Conservation (phyloP, 2,888 invertebrate species). For the Trachelus stipa region DNA sequence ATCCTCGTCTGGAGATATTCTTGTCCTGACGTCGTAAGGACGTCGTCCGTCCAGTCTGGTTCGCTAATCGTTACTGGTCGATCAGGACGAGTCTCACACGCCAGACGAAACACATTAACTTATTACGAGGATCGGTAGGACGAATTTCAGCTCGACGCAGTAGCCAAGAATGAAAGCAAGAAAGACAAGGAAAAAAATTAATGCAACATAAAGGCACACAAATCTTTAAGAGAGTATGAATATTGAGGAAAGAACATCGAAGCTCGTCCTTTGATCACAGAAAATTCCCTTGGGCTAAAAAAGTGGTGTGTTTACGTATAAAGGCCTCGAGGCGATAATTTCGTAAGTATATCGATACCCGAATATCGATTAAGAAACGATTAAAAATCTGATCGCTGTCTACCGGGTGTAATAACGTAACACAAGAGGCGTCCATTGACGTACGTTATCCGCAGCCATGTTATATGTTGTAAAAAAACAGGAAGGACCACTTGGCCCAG, state of each 20-base stretch:
- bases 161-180: not conserved
- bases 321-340: not conserved
- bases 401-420: not conserved
- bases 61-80: not conserved
- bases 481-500: conserved; percentile 60
- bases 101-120: not conserved
- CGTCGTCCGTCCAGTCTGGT: not conserved
- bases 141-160: not conserved
- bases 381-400: not conserved
- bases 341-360: not conserved
- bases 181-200: not conserved
- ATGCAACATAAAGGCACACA: not conserved
- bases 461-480: conserved; percentile 44
- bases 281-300: not conserved
- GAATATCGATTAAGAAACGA: not conserved
- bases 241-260: not conserved
- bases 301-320: not conserved
- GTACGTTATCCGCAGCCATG: not conserved
- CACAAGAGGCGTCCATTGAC: not conserved
- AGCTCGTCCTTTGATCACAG: not conserved
- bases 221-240: not conserved
- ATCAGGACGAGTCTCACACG: not conserved
- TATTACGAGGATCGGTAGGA: not conserved
- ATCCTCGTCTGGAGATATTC: not conserved
- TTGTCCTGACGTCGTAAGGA: not conserved